phyloP scores from a whole-genome alignment of 2,113 vertebrate species.

The Apistogramma diplotaenia region DNA sequence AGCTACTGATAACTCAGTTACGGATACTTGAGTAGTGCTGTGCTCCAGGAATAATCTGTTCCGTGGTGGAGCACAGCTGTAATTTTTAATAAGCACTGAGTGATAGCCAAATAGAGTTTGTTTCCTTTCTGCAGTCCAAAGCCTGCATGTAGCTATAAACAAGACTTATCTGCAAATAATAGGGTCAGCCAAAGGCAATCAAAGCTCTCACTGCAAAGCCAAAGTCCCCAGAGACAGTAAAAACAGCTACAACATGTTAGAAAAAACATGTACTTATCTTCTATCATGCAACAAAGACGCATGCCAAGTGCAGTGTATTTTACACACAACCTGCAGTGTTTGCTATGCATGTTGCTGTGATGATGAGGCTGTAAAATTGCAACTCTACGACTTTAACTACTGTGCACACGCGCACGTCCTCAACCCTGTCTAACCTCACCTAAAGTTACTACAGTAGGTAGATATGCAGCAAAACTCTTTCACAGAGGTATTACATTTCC shows the following conservation, averaged over 20 bases:
- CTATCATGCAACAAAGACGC: not conserved
- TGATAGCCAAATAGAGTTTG: slow-evolving; percentile 33
- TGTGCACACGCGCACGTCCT: slow-evolving; percentile 26
- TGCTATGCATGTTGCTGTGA: not conserved
- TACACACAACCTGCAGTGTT: not conserved
- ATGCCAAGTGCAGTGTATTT: not conserved
- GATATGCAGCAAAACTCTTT: slow-evolving; percentile 49
- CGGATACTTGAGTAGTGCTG: not conserved
- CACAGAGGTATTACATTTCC: slow-evolving; percentile 71
- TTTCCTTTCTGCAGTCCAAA: slow-evolving; percentile 42
- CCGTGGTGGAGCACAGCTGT: slow-evolving; percentile 22
- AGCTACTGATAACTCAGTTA: slow-evolving; percentile 24
- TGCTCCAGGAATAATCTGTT: not conserved
- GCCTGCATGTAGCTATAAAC: slow-evolving; percentile 63
- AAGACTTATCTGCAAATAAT: slow-evolving; percentile 58
- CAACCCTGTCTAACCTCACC: slow-evolving; percentile 25
- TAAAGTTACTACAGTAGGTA: slow-evolving; percentile 23
- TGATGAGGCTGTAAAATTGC: slow-evolving; percentile 14
- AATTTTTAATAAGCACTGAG: slow-evolving; percentile 48
- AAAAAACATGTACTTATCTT: not conserved
- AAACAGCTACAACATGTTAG: slow-evolving; percentile 9
- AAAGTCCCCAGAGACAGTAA: slow-evolving; percentile 10
- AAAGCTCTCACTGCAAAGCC: not conserved
- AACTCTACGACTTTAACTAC: not conserved
- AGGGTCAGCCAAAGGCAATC: slow-evolving; percentile 26